A percentile compares a stretch with the other conserved stretches of the same genome.
phyloP scores from a whole-genome alignment of 1,140 invertebrate species.

The Megalonaias nervosa region DNA sequence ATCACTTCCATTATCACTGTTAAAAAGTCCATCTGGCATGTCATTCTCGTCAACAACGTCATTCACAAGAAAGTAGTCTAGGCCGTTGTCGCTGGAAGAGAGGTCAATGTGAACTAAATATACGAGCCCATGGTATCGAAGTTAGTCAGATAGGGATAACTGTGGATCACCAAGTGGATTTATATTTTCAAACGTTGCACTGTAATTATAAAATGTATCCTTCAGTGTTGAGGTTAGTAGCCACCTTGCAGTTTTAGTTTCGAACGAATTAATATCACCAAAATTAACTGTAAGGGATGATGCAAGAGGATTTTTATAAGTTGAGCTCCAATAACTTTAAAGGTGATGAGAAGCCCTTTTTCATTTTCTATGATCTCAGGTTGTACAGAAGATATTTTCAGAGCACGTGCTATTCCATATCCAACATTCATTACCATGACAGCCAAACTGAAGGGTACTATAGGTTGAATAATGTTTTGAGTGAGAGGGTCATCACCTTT shows the following conservation, averaged over 20 bases:
- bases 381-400: constrained; percentile 53
- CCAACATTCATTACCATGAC: constrained; percentile 48
- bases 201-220: constrained; percentile 49
- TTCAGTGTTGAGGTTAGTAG: constrained; percentile 44
- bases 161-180: constrained; percentile 54
- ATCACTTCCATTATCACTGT: constrained; percentile 38
- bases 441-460: constrained; percentile 42
- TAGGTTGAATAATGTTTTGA: constrained; percentile 6
- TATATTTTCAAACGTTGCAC: constrained; percentile 52
- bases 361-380: constrained; percentile 58
- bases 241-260: constrained; percentile 47
- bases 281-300: constrained; percentile 48
- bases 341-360: constrained; percentile 50
- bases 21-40: constrained; percentile 42
- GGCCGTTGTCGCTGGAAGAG: constrained; percentile 31
- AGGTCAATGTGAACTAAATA: constrained; percentile 40
- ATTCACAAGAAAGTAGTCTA: constrained; percentile 49
- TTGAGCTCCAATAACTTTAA: constrained; percentile 48
- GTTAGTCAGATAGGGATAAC: constrained; percentile 43
- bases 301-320: constrained; percentile 30
- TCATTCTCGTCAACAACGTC: constrained; percentile 29
- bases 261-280: constrained; percentile 43
- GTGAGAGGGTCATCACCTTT: constrained; percentile 44
- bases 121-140: constrained; percentile 44
- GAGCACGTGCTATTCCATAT: constrained; percentile 41